These are phyloP conservation scores for Elymnias hypermnestra DNA, from an alignment of 1,140 invertebrate genomes.

Conservation along the genomic window DNA sequence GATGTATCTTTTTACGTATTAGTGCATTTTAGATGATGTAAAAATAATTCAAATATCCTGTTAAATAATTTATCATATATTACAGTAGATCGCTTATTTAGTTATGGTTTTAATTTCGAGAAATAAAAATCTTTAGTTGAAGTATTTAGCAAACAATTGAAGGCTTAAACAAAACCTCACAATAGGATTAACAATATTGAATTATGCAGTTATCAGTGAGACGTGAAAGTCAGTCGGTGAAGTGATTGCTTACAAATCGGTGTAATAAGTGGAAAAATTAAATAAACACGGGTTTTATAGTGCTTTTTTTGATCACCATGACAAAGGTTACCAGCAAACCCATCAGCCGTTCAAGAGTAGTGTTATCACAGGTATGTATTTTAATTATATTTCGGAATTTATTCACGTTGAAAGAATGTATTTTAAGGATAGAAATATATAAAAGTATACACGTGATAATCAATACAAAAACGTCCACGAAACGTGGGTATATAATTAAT, in stretches of 20 bases:
- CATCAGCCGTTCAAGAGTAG: slow-evolving; percentile 28
- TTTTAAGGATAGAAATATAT: too few species aligned
- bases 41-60: too few species aligned
- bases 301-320: slow-evolving; percentile 8
- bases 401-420: too few species aligned
- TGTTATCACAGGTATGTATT: slow-evolving; percentile 33
- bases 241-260: slow-evolving; percentile 1
- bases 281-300: neutral
- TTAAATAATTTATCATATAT: too few species aligned
- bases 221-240: neutral
- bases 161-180: slow-evolving; percentile 11
- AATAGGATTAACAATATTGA: slow-evolving; percentile 12
- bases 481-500: too few species aligned
- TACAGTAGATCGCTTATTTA: too few species aligned
- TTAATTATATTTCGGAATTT: neutral
- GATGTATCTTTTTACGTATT: too few species aligned
- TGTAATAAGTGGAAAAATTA: neutral
- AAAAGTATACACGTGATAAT: too few species aligned
- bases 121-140: too few species aligned
- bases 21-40: too few species aligned
- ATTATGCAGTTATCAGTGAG: slow-evolving; percentile 10
- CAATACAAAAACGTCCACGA: too few species aligned
- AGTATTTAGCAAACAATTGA: slow-evolving; percentile 13
- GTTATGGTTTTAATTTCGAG: too few species aligned
- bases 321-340: slow-evolving; percentile 17